Evolutionary conservation across 2,113 vertebrate species (phyloP).

Genomic region (Leptobrachium ailaonicum): DNA sequence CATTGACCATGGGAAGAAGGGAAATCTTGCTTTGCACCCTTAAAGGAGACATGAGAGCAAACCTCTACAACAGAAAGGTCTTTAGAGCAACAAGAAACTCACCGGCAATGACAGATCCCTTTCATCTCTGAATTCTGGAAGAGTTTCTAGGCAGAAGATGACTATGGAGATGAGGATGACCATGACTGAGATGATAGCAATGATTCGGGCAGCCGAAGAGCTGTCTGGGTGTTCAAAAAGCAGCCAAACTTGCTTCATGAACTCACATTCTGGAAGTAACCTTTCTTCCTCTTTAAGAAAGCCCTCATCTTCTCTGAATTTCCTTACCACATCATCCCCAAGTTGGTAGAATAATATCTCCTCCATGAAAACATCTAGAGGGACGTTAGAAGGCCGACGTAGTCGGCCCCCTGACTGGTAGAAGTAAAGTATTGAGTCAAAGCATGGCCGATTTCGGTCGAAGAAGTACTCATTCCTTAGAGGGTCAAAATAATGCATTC

Average conservation of each 20-base stretch:
- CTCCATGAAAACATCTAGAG: slow-evolving; percentile 88
- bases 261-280: slow-evolving; percentile 70
- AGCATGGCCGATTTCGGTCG: slow-evolving; percentile 79
- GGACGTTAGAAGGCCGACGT: slow-evolving; percentile 80
- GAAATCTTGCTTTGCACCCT: too few species aligned
- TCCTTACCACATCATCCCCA: slow-evolving; percentile 76
- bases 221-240: slow-evolving; percentile 91
- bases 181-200: slow-evolving; percentile 89
- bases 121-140: slow-evolving; percentile 84
- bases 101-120: slow-evolving; percentile 72
- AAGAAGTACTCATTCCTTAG: slow-evolving; percentile 79
- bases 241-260: slow-evolving; percentile 82
- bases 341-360: slow-evolving; percentile 89
- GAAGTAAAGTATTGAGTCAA: slow-evolving; percentile 88
- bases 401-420: slow-evolving; percentile 89
- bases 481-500: slow-evolving; percentile 77
- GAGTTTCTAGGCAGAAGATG: slow-evolving; percentile 91
- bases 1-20: too few species aligned
- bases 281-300: slow-evolving; percentile 74
- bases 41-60: too few species aligned
- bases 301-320: slow-evolving; percentile 86
- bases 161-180: slow-evolving; percentile 92
- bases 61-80: too few species aligned
- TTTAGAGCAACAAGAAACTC: slow-evolving; percentile 53
- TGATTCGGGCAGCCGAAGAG: slow-evolving; percentile 80